A percentile compares a stretch with the other conserved stretches of the same genome.
These are phyloP conservation scores for Erythrocercus mccallii DNA, from an alignment of 2,113 vertebrate genomes.

Conservation along the genomic window DNA sequence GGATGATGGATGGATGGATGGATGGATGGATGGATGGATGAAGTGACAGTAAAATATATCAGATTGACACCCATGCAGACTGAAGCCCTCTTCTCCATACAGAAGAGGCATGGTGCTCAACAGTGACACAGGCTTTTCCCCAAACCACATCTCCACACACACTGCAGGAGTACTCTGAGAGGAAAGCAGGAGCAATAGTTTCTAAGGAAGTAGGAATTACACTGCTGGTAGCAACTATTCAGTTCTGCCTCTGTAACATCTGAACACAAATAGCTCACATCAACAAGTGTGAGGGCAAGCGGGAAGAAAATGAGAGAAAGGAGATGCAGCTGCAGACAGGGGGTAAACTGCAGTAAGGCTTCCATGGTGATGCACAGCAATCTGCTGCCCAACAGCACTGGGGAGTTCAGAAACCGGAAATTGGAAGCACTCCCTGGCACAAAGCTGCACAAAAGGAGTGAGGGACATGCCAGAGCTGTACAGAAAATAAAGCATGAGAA, in stretches of 20 bases:
- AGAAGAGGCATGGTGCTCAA: neutral
- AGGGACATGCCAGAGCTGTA: neutral
- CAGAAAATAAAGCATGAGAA: neutral
- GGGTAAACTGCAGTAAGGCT: neutral
- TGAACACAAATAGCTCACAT: accelerated
- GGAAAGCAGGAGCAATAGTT: neutral
- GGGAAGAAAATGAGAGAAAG: neutral
- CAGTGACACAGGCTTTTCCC: neutral
- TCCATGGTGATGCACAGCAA: neutral
- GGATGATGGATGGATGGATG: neutral
- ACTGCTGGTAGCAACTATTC: accelerated
- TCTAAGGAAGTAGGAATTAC: neutral
- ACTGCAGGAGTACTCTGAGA: neutral
- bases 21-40: neutral
- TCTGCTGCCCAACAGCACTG: neutral
- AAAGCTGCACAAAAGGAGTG: neutral
- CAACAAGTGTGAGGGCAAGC: neutral
- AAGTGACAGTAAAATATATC: neutral
- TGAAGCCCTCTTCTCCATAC: neutral
- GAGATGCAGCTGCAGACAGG: neutral
- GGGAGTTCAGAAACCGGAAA: neutral
- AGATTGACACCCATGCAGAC: neutral
- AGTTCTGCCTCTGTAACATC: neutral
- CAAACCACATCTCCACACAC: neutral
- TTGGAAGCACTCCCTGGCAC: neutral